Evolutionary conservation across 2,113 vertebrate species (phyloP), one percentile per base, ranked within the genome.

Genomic region (Romanogobio albipinnatus): DNA sequence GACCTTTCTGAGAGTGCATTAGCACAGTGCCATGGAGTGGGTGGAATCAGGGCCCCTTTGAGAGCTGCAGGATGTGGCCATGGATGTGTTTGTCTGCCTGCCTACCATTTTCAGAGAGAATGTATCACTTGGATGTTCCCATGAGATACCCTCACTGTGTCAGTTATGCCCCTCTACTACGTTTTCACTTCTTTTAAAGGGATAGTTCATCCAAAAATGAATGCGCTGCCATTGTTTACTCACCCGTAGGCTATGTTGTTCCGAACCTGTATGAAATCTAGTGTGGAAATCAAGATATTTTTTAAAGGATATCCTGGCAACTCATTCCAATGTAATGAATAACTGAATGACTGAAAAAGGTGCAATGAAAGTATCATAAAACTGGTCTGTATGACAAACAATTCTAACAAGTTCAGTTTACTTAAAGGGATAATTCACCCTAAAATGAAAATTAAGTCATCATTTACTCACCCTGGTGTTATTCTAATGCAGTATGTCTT

Each of bases 1-100:
- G 61, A 82, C 81, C 80, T 79, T 86, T 70, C 78, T 86, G 82
- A 80, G 80, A 85, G 84, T 86, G 87, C 81, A 78, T 84, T 84
- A 84, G 83, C 75, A 64, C 58, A 84, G 58, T 87, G 86, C 73
- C 82, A 81, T 87, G 70, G 82, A 76, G 75, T 83, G 75, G 75
- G 68, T 81, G 79, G 82, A 81, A 73, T 88, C 76, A 84, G 70
- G 64, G 59, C 51, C 70, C 53, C 45, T 78, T 53, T 79, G 74
- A 85, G 76, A 85, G 76, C 81, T 84, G 29, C 81, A 76, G 85
- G 62, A 88, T 84, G 66, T 88, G 76, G 68, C 45, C 66, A 61
- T 45, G 58, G 53, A 76, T 81, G 82, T 64, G 70, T 59, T 75
- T 66, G 86, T 43, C 59, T 80, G 56, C 36, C 81, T 33, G 51